Percentiles rank a stretch among this genome's conserved stretches.
phyloP scores from a whole-genome alignment of 2,888 invertebrate species.

The Cephus nigrinus region DNA sequence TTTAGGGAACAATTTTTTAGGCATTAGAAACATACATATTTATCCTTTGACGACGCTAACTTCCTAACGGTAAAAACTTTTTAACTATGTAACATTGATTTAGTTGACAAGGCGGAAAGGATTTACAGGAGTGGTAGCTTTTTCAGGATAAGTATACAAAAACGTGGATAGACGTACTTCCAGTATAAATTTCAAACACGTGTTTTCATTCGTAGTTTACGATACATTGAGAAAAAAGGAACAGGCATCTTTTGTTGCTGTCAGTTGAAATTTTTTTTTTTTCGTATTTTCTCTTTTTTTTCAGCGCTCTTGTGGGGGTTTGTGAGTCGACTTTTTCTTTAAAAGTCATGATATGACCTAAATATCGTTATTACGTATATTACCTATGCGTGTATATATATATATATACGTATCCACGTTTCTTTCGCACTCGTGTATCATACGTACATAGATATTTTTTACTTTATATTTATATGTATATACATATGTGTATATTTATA shows the following conservation, averaged over 20 bases:
- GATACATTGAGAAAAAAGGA: background rate
- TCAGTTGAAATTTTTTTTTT: background rate
- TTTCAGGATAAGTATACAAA: background rate
- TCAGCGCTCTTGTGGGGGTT: background rate
- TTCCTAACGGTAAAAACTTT: too few species aligned
- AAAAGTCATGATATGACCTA: background rate
- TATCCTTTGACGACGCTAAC: too few species aligned
- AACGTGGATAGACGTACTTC: background rate
- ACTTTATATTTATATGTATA: constrained; percentile 30
- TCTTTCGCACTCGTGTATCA: constrained; percentile 1
- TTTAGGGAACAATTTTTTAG: too few species aligned
- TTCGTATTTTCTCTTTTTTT: background rate
- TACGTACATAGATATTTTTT: constrained; percentile 43
- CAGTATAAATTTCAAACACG: background rate
- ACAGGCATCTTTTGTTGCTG: background rate
- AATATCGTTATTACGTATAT: background rate
- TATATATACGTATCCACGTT: constrained; percentile 3
- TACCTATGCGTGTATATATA: constrained; percentile 4
- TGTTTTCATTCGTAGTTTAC: background rate
- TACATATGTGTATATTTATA: constrained; percentile 38
- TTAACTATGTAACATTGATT: background rate
- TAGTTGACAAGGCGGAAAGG: background rate
- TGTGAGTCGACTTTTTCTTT: background rate
- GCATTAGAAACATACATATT: too few species aligned
- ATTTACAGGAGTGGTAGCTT: background rate